A percentile compares a stretch with the other conserved stretches of the same genome.
phyloP scores from a whole-genome alignment of 2,888 invertebrate species.

The Dusona sp. region DNA sequence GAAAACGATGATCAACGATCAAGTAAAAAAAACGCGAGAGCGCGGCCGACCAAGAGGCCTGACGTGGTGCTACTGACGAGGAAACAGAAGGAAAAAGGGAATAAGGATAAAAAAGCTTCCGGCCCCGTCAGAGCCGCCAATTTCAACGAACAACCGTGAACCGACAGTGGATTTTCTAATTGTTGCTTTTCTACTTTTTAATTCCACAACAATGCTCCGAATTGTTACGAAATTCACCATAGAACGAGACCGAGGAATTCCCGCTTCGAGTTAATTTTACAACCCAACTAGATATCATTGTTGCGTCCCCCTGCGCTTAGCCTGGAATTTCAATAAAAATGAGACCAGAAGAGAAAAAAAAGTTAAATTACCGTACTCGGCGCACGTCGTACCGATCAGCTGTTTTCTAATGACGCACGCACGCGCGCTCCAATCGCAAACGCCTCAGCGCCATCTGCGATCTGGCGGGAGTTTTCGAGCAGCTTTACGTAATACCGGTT shows the following conservation, averaged over 20 bases:
- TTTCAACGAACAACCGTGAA: constrained; percentile 24
- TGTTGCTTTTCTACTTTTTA: not conserved
- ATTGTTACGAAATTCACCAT: not conserved
- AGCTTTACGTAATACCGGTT: constrained; percentile 10
- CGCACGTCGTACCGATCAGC: constrained; percentile 38
- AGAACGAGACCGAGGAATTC: constrained; percentile 8
- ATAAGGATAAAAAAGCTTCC: constrained; percentile 69
- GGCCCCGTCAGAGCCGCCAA: constrained; percentile 63
- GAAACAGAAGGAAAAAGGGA: constrained; percentile 27
- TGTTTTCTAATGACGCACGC: constrained; percentile 32
- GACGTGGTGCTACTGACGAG: constrained; percentile 73
- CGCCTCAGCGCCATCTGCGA: constrained; percentile 4
- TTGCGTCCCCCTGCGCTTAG: constrained; percentile 20
- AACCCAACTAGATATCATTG: constrained; percentile 42
- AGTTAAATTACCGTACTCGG: constrained; percentile 28
- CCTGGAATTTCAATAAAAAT: constrained; percentile 25
- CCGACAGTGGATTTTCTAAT: not conserved
- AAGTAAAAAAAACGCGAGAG: constrained; percentile 27
- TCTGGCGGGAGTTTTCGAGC: constrained; percentile 33
- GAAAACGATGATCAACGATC: not conserved
- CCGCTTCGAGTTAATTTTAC: constrained; percentile 22
- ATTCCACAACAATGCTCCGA: not conserved
- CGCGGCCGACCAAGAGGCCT: constrained; percentile 69
- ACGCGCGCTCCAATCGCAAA: constrained; percentile 5
- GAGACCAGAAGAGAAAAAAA: constrained; percentile 25